phyloP scores from a whole-genome alignment of 2,113 vertebrate species.

The Neoarius graeffei region DNA sequence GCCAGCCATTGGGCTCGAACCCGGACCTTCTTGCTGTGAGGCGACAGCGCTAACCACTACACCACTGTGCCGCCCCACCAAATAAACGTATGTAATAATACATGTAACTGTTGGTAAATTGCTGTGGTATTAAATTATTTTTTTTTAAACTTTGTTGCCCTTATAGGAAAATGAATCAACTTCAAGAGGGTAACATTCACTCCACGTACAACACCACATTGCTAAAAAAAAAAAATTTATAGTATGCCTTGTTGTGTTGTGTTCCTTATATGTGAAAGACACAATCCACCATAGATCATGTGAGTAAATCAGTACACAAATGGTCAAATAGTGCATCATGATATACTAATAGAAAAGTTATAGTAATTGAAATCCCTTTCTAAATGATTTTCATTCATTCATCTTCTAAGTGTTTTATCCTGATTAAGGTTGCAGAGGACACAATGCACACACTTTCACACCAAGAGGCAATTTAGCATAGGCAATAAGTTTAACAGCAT shows the following conservation, averaged over 20 bases:
- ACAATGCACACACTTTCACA: background rate
- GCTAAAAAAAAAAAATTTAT: background rate
- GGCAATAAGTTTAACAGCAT: no score
- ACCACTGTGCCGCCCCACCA: no score
- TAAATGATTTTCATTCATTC: background rate
- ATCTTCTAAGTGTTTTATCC: background rate
- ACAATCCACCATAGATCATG: no score
- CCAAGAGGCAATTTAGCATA: background rate
- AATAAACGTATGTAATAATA: no score
- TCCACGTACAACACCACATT: background rate
- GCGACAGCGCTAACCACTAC: no score
- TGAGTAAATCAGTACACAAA: background rate
- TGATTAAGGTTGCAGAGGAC: background rate
- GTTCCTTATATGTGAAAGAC: background rate
- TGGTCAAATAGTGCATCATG: background rate
- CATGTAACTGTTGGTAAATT: no score
- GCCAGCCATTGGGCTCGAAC: no score
- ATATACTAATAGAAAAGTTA: no score
- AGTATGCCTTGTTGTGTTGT: background rate
- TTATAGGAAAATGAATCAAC: background rate
- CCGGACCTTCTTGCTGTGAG: no score
- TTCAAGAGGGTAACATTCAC: background rate
- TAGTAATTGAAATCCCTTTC: background rate
- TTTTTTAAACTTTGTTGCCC: no score
- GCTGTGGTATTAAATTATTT: no score